phyloP scores from a whole-genome alignment of 2,888 invertebrate genomes.

The Thera obeliscata region DNA sequence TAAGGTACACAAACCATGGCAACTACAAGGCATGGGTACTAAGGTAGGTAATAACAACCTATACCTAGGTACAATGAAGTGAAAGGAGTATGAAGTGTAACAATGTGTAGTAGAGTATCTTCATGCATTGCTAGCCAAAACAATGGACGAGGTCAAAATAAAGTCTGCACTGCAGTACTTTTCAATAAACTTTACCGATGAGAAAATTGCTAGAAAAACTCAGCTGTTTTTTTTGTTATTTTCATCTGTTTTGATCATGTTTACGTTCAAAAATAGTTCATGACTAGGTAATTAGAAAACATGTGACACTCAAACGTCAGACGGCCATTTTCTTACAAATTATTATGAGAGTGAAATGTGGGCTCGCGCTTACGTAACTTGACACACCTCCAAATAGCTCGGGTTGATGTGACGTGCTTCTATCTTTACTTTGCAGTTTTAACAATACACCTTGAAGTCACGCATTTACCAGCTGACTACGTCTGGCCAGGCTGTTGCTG shows the following conservation, averaged over 20 bases:
- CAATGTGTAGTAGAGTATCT: too few relatives aligned
- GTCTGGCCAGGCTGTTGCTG: constrained; percentile 13
- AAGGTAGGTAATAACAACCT: too few relatives aligned
- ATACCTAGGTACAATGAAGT: too few relatives aligned
- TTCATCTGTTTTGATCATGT: not conserved
- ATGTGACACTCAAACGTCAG: constrained; percentile 14
- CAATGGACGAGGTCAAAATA: too few relatives aligned
- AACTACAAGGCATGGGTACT: too few relatives aligned
- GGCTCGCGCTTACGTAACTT: constrained; percentile 41
- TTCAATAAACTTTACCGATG: too few relatives aligned
- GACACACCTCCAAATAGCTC: constrained; percentile 54
- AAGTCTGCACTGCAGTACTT: too few relatives aligned
- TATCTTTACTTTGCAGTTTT: constrained; percentile 20
- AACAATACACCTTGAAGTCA: constrained; percentile 32
- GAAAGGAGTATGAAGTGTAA: too few relatives aligned
- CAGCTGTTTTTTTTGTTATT: too few relatives aligned
- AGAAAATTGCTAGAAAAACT: too few relatives aligned
- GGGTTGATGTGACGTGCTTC: constrained; percentile 23
- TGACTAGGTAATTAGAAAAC: constrained; percentile 18
- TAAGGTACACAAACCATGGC: too few relatives aligned
- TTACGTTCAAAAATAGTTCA: constrained; percentile 5
- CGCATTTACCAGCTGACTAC: constrained; percentile 25
- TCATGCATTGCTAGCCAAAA: too few relatives aligned
- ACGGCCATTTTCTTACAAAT: constrained; percentile 5
- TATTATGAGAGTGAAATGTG: constrained; percentile 15